Conservation (phyloP, 2,797 vertebrate genomes). For the Xerus rutilus region DNA sequence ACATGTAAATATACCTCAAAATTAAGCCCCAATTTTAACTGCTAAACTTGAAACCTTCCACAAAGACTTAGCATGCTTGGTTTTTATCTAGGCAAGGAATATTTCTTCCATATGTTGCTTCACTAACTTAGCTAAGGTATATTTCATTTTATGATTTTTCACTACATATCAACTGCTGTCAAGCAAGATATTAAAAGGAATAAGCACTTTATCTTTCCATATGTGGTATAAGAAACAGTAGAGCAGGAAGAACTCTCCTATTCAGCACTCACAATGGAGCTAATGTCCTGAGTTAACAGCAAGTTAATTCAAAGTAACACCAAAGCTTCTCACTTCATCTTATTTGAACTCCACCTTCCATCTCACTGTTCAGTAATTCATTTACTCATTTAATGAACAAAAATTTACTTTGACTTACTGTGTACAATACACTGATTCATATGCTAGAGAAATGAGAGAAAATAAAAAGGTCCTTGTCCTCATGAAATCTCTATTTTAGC, state of each 20-base stretch:
- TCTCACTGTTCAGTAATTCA: neutral
- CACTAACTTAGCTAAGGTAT: neutral
- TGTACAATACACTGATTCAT: neutral
- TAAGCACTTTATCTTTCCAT: neutral
- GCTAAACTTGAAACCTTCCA: neutral
- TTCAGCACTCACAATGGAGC: neutral
- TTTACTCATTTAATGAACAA: neutral
- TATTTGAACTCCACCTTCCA: neutral
- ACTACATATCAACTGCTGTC: neutral
- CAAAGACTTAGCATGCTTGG: too few species aligned
- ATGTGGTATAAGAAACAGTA: neutral
- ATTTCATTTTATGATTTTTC: neutral
- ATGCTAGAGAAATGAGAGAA: neutral
- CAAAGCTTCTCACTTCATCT: neutral
- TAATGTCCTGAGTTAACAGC: neutral
- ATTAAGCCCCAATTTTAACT: neutral
- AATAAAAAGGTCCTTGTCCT: neutral
- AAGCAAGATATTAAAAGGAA: neutral
- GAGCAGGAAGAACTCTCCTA: neutral
- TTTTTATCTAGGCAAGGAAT: neutral
- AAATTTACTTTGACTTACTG: neutral
- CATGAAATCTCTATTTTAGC: neutral
- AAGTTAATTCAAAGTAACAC: neutral
- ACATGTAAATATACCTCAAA: neutral
- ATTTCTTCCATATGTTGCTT: neutral